These are phyloP conservation scores for Cirrhinus molitorella DNA, from an alignment of 2,797 vertebrate species.

Conservation along the genomic window DNA sequence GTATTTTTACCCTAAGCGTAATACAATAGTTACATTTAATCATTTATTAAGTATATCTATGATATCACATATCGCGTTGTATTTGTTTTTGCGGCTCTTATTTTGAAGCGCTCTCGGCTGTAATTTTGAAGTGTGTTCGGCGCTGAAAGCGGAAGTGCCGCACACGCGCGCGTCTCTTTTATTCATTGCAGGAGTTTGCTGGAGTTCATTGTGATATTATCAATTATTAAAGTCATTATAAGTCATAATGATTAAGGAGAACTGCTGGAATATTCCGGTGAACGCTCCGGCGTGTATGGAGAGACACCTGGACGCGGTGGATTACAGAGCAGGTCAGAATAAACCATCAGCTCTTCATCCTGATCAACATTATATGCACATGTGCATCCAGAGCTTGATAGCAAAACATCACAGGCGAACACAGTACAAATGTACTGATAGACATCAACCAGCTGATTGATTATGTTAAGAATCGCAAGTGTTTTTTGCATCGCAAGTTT, in stretches of 20 bases:
- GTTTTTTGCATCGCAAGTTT: no score
- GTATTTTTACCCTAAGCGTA: neutral
- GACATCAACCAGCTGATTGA: neutral
- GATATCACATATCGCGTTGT: neutral
- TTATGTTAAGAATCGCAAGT: no score
- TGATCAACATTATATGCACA: neutral
- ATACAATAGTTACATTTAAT: neutral
- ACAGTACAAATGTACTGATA: neutral
- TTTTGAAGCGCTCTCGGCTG: neutral
- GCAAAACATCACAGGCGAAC: neutral
- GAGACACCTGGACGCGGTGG: slow-evolving; percentile 85
- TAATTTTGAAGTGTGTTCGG: neutral
- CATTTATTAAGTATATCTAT: neutral
- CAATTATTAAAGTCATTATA: neutral
- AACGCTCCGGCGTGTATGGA: slow-evolving; percentile 96
- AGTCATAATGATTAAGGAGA: slow-evolving; percentile 79
- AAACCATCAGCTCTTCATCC: neutral
- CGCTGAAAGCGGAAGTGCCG: neutral
- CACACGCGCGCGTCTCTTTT: neutral
- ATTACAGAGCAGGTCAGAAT: slow-evolving; percentile 84
- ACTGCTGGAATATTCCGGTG: slow-evolving; percentile 88
- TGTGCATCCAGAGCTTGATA: neutral
- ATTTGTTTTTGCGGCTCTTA: neutral
- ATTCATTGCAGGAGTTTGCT: neutral
- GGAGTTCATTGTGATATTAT: neutral